Evolutionary conservation across 2,888 invertebrate species (phyloP).

Genomic region (Tuberolachnus salignus): DNA sequence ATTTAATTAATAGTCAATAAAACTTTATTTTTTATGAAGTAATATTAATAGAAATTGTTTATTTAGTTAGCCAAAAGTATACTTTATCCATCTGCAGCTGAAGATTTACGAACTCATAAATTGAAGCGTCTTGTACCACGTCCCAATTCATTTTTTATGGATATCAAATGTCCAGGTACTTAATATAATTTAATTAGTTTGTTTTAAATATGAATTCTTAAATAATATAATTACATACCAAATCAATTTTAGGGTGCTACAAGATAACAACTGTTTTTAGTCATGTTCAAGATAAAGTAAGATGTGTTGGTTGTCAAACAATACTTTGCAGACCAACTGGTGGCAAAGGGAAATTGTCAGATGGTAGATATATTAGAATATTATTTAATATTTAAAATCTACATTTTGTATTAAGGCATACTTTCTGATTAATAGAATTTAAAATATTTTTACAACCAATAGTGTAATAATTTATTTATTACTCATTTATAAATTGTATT

Average conservation of each 20-base stretch:
- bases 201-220: not conserved
- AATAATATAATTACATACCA: not conserved
- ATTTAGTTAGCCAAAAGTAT: constrained; percentile 86
- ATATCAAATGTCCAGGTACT: constrained; percentile 94
- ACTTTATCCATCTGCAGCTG: constrained; percentile 90
- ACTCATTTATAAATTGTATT: too few relatives aligned
- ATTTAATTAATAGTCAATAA: too few relatives aligned
- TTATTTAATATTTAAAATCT: not conserved
- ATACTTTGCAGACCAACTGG: constrained; percentile 98
- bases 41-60: not conserved
- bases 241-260: constrained; percentile 77
- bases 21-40: too few relatives aligned
- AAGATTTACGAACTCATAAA: constrained; percentile 95
- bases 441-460: too few relatives aligned
- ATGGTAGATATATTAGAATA: constrained; percentile 67
- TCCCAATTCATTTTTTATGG: constrained; percentile 99
- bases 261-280: constrained; percentile 99
- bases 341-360: constrained; percentile 96
- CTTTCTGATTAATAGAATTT: too few relatives aligned
- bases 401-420: not conserved
- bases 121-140: constrained; percentile 96
- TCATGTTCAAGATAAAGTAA: constrained; percentile 97
- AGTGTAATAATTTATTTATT: too few relatives aligned
- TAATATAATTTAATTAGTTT: not conserved
- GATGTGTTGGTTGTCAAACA: constrained; percentile 96